These are phyloP conservation scores for Epinotia ramella DNA, from an alignment of 2,888 invertebrate species.

Conservation along the genomic window DNA sequence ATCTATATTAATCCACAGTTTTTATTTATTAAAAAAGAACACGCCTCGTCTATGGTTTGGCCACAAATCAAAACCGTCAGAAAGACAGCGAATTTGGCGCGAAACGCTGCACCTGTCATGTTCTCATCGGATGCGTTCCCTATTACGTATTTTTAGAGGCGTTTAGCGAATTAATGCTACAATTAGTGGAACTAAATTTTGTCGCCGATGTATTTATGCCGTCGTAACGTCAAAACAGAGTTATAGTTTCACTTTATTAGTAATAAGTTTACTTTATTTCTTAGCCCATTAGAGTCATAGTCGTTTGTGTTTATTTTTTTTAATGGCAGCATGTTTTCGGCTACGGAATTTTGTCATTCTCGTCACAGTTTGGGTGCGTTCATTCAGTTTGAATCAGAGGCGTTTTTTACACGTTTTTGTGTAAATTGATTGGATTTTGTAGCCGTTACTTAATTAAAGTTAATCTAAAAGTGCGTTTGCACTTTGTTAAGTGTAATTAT, in stretches of 20 bases:
- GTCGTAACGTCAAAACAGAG: constrained; percentile 55
- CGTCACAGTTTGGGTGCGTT: constrained; percentile 46
- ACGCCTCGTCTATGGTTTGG: constrained; percentile 57
- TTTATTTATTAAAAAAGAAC: constrained; percentile 55
- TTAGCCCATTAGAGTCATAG: constrained; percentile 50
- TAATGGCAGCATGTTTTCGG: constrained; percentile 49
- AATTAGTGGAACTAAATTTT: constrained; percentile 64
- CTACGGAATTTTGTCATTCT: constrained; percentile 51
- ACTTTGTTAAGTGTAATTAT: constrained; percentile 20
- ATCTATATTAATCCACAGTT: constrained; percentile 69
- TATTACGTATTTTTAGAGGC: constrained; percentile 59
- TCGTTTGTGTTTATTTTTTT: constrained; percentile 49
- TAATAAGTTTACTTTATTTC: constrained; percentile 55
- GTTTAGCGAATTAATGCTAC: constrained; percentile 59
- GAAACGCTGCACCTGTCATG: constrained; percentile 60
- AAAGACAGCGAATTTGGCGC: constrained; percentile 75
- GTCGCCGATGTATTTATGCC: constrained; percentile 66
- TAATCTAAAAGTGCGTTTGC: constrained; percentile 40
- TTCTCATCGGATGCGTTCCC: constrained; percentile 55
- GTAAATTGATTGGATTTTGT: constrained; percentile 54
- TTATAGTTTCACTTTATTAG: constrained; percentile 46
- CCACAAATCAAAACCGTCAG: constrained; percentile 73
- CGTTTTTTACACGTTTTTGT: constrained; percentile 50
- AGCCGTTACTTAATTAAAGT: constrained; percentile 54
- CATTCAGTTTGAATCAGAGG: constrained; percentile 36